Evolutionary conservation across 2,888 invertebrate genomes (phyloP).

Genomic region (Nomada fucata): DNA sequence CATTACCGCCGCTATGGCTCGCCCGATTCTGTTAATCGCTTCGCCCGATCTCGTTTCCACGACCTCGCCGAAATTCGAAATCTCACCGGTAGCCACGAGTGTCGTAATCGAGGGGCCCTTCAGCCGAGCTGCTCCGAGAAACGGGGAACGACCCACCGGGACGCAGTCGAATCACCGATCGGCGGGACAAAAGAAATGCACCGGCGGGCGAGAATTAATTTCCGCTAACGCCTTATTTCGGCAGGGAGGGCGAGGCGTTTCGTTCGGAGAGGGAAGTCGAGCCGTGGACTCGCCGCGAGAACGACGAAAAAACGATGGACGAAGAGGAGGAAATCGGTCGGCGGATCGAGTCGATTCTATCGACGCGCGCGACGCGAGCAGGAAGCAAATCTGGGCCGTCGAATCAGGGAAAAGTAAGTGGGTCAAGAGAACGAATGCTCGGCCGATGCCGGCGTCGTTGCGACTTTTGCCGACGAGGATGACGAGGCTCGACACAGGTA

Average conservation of each 20-base stretch:
- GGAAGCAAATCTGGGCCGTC: slow-evolving; percentile 80
- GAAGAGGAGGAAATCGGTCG: slow-evolving; percentile 21
- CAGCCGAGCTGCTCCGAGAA: no score
- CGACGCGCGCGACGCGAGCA: slow-evolving; percentile 60
- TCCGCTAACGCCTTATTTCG: background rate
- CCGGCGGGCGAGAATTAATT: no score
- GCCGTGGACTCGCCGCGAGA: slow-evolving; percentile 16
- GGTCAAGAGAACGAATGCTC: slow-evolving; percentile 77
- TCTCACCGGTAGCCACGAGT: background rate
- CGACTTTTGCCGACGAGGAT: slow-evolving; percentile 46
- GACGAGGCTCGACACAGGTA: slow-evolving; percentile 44
- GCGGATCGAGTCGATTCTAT: slow-evolving; percentile 66
- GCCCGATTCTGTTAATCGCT: background rate
- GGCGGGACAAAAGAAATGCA: no score
- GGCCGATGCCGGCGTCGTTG: slow-evolving; percentile 59
- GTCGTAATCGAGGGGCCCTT: background rate
- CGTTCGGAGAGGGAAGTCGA: slow-evolving; percentile 17
- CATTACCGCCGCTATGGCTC: background rate
- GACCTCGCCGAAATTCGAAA: background rate
- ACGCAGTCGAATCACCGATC: no score
- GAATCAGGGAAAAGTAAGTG: slow-evolving; percentile 77
- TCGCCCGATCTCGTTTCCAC: background rate
- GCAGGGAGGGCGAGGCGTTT: no score
- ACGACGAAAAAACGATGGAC: background rate
- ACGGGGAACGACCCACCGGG: no score